These are phyloP conservation scores for Catharus minimus DNA, from an alignment of 2,113 vertebrate genomes.

Conservation along the genomic window DNA sequence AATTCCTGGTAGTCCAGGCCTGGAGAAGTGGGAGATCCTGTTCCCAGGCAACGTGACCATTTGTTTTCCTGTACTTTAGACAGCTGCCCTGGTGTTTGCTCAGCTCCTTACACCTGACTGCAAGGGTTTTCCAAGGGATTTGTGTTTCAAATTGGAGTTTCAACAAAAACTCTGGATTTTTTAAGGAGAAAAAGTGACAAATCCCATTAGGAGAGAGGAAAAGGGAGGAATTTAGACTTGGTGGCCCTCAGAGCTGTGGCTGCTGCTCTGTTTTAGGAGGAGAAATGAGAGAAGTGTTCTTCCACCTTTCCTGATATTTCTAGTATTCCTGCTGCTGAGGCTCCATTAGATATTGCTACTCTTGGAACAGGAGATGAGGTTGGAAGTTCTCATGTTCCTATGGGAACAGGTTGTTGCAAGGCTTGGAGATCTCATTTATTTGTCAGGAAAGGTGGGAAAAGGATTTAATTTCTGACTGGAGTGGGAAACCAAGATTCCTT, in stretches of 20 bases:
- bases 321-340: neutral
- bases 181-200: neutral
- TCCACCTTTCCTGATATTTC: neutral
- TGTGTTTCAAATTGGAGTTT: neutral
- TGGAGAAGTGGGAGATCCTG: neutral
- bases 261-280: neutral
- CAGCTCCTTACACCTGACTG: neutral
- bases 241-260: neutral
- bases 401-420: constrained; percentile 24
- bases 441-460: neutral
- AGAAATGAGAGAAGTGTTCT: neutral
- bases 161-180: neutral
- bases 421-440: neutral
- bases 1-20: neutral
- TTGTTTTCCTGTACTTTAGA: neutral
- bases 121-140: neutral
- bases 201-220: neutral
- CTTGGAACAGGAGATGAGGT: neutral
- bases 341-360: neutral
- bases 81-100: neutral
- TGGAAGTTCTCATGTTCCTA: constrained; percentile 14
- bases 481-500: neutral
- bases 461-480: neutral
- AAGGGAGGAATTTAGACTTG: neutral
- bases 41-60: neutral